Conservation (phyloP, 2,113 vertebrate genomes). For the Lagopus muta region DNA sequence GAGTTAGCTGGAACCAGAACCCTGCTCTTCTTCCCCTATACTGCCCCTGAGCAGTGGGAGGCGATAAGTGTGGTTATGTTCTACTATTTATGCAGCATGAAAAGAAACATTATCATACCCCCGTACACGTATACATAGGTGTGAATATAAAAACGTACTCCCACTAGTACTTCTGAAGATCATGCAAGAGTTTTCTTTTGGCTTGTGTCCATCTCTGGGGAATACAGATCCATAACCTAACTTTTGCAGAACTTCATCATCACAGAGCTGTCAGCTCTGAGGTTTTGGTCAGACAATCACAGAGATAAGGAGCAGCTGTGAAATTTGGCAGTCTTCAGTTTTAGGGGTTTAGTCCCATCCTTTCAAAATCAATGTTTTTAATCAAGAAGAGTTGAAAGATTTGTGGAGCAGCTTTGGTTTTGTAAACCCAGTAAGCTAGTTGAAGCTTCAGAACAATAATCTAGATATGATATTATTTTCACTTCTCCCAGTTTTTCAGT, state of each 20-base stretch:
- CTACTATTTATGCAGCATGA: not conserved
- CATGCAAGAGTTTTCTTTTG: not conserved
- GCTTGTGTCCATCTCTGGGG: not conserved
- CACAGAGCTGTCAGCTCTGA: not conserved
- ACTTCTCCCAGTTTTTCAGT: not conserved
- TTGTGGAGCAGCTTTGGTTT: not conserved
- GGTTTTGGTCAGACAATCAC: not conserved
- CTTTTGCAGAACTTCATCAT: not conserved
- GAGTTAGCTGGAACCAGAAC: not conserved
- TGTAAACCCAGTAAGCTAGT: not conserved
- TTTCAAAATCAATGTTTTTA: not conserved
- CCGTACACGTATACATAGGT: not conserved
- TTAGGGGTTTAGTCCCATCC: not conserved
- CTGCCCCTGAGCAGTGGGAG: not conserved
- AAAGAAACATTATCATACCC: not conserved
- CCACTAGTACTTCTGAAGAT: not conserved
- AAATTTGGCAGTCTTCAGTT: conserved; percentile 11
- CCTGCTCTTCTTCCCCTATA: not conserved
- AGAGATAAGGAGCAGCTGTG: conserved; percentile 32
- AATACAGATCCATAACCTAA: not conserved
- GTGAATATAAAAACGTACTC: not conserved
- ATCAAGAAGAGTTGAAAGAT: not conserved
- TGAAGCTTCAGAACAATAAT: not conserved
- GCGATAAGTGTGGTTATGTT: not conserved
- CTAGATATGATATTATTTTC: not conserved